Conservation (phyloP, 1,140 invertebrate species). For the Diachasma alloeum region DNA sequence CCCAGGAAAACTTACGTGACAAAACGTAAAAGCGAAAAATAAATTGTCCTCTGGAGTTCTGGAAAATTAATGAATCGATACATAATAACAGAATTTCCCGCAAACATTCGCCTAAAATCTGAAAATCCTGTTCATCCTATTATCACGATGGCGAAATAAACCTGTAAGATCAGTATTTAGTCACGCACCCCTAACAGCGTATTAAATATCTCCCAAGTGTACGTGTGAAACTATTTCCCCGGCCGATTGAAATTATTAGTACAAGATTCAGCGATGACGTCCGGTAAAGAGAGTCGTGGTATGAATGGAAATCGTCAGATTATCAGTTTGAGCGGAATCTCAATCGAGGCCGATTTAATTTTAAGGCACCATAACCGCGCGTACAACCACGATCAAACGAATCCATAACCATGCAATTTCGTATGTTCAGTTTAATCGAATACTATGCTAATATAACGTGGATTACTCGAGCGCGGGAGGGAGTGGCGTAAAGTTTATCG, state of each 20-base stretch:
- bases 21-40: too few species aligned
- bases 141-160: too few species aligned
- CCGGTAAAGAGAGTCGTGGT: not conserved
- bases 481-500: conserved; percentile 5
- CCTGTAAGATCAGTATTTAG: not conserved
- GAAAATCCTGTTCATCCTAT: too few species aligned
- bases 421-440: conserved; percentile 15
- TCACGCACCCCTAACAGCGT: not conserved
- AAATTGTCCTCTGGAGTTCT: too few species aligned
- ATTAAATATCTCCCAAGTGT: not conserved
- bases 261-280: not conserved
- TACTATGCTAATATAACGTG: conserved; percentile 17
- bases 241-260: conserved; percentile 9
- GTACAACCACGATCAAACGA: conserved; percentile 15
- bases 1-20: too few species aligned
- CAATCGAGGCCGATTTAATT: conserved; percentile 20
- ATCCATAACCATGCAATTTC: conserved; percentile 23
- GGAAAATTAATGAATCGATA: too few species aligned
- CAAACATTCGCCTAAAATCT: too few species aligned
- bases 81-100: too few species aligned
- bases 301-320: conserved; percentile 22
- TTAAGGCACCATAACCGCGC: conserved; percentile 17
- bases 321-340: conserved; percentile 14
- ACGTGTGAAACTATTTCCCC: not conserved
- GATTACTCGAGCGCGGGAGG: not conserved